Conservation (phyloP, 2,888 invertebrate genomes). For the Euzetes globulus region DNA sequence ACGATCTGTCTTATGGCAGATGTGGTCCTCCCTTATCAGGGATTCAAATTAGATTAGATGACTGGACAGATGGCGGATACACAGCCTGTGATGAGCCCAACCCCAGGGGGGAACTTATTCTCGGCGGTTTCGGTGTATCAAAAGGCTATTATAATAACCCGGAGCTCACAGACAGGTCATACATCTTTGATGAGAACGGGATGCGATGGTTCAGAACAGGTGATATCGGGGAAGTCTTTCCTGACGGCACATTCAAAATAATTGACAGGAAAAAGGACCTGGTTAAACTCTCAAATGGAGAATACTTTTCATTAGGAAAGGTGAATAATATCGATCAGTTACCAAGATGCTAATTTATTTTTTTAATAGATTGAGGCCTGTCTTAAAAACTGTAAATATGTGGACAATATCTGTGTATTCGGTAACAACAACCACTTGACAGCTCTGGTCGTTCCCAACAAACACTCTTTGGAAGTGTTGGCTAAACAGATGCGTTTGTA, state of each 20-base stretch:
- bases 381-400: constrained; percentile 81
- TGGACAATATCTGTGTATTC: constrained; percentile 96
- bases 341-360: neutral
- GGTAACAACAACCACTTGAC: constrained; percentile 82
- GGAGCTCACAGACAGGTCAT: constrained; percentile 60
- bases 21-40: constrained; percentile 81
- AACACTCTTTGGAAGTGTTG: constrained; percentile 30
- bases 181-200: constrained; percentile 60
- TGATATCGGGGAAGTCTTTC: constrained; percentile 87
- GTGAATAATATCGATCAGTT: neutral
- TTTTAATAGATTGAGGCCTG: constrained; percentile 61
- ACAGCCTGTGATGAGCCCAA: constrained; percentile 72
- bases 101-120: constrained; percentile 75
- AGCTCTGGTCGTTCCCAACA: constrained; percentile 76
- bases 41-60: constrained; percentile 72
- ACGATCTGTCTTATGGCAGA: constrained; percentile 69
- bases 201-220: constrained; percentile 93
- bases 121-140: constrained; percentile 86
- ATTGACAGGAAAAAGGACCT: constrained; percentile 69
- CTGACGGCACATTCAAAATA: constrained; percentile 88
- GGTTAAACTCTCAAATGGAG: constrained; percentile 94
- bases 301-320: constrained; percentile 93
- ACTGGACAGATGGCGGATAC: constrained; percentile 93
- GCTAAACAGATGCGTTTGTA: constrained; percentile 29
- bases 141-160: constrained; percentile 78